Evolutionary conservation across 2,888 invertebrate species (phyloP).

Genomic region (Synergus umbraculus): DNA sequence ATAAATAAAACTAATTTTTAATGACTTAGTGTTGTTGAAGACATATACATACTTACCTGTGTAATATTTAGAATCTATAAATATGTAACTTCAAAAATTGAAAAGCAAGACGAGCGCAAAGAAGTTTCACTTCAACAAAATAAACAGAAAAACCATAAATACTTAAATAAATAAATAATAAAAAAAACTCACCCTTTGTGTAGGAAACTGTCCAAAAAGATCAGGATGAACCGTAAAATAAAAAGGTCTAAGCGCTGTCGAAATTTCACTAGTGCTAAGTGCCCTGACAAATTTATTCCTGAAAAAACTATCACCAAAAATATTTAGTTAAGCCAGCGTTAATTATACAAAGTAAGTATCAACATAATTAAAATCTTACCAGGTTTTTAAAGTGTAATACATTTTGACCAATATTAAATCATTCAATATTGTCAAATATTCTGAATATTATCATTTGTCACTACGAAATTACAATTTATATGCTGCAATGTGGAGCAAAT

Average conservation of each 20-base stretch:
- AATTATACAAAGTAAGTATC: neutral
- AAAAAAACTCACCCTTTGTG: slow-evolving; percentile 85
- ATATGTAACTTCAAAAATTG: neutral
- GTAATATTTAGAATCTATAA: neutral
- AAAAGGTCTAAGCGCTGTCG: slow-evolving; percentile 94
- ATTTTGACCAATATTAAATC: slow-evolving; percentile 50
- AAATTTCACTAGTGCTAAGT: slow-evolving; percentile 89
- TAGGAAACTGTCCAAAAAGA: slow-evolving; percentile 94
- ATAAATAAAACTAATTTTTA: slow-evolving; percentile 54
- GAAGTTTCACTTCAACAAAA: no score
- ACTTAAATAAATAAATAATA: slow-evolving; percentile 4
- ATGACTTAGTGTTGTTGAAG: neutral
- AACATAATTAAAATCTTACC: slow-evolving; percentile 53
- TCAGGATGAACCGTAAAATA: slow-evolving; percentile 98
- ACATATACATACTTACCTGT: neutral
- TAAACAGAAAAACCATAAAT: slow-evolving; percentile 1
- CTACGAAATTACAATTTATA: neutral
- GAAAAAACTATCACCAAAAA: slow-evolving; percentile 63
- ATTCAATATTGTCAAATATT: neutral
- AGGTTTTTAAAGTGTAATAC: slow-evolving; percentile 64
- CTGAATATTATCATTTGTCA: no score
- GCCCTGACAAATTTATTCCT: slow-evolving; percentile 68
- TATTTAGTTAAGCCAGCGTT: neutral
- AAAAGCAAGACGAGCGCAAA: no score
- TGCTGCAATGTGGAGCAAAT: neutral